Evolutionary conservation across 1,140 invertebrate genomes (phyloP).

Genomic region (Drosophila truncata): DNA sequence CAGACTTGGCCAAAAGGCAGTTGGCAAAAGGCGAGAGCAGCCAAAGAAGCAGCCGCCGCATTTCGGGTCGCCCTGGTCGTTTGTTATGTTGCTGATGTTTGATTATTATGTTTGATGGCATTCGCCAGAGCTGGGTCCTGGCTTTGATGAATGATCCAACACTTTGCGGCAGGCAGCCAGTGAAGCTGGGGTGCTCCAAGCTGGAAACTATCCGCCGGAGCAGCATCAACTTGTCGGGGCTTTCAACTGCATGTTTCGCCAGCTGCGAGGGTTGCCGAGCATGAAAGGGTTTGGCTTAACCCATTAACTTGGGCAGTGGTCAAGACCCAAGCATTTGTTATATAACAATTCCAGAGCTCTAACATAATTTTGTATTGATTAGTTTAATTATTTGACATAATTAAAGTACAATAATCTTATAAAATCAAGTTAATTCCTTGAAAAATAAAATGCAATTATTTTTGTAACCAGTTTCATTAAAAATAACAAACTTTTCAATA

Average conservation of each 20-base stretch:
- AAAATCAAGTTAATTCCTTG: background rate
- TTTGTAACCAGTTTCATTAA: too few species aligned
- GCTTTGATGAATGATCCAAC: slow-evolving; percentile 79
- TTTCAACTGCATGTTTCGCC: slow-evolving; percentile 58
- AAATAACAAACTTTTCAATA: background rate
- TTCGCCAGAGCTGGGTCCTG: slow-evolving; percentile 50
- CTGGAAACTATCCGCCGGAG: slow-evolving; percentile 42
- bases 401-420: background rate
- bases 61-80: slow-evolving; percentile 73
- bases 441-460: too few species aligned
- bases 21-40: slow-evolving; percentile 35
- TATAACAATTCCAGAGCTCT: background rate
- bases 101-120: slow-evolving; percentile 84
- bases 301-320: background rate
- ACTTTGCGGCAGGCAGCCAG: slow-evolving; percentile 60
- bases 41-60: slow-evolving; percentile 62
- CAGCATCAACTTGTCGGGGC: slow-evolving; percentile 47
- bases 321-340: background rate
- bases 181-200: slow-evolving; percentile 30
- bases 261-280: slow-evolving; percentile 18
- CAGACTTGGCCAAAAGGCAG: slow-evolving; percentile 35
- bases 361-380: background rate
- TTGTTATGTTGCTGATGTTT: slow-evolving; percentile 83
- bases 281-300: slow-evolving; percentile 40
- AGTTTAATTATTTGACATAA: background rate